A percentile compares a stretch with the other conserved stretches of the same genome.
Conservation (phyloP, 2,888 invertebrate genomes). For the Spisula subtruncata region DNA sequence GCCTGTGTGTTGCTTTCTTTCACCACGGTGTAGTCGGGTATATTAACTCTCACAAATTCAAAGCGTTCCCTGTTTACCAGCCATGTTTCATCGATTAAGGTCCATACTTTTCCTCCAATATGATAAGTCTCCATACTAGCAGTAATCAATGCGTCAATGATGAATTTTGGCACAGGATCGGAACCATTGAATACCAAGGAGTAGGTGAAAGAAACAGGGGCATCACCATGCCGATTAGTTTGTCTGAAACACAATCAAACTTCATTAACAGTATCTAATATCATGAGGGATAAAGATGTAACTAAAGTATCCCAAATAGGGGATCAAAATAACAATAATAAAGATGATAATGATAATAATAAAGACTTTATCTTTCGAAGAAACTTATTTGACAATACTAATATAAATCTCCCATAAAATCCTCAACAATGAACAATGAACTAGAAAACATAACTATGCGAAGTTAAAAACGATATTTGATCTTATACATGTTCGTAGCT, state of each 20-base stretch:
- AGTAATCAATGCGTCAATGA: slow-evolving; percentile 58
- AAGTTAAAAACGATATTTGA: too few species aligned
- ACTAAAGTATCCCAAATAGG: too few species aligned
- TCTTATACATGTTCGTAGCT: too few species aligned
- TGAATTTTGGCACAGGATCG: slow-evolving; percentile 54
- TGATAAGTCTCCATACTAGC: slow-evolving; percentile 45
- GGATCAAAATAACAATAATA: too few species aligned
- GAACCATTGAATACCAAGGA: slow-evolving; percentile 73
- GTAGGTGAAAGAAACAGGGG: slow-evolving; percentile 72
- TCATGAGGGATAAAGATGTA: too few species aligned
- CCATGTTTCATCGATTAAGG: slow-evolving; percentile 55
- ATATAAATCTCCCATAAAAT: too few species aligned
- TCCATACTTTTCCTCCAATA: slow-evolving; percentile 54
- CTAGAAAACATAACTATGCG: too few species aligned
- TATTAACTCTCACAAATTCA: slow-evolving; percentile 71
- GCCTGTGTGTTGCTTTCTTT: neutral
- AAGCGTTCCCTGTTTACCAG: slow-evolving; percentile 51
- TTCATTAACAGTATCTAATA: neutral
- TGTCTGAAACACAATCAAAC: slow-evolving; percentile 47
- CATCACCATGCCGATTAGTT: slow-evolving; percentile 54
- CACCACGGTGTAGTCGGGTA: slow-evolving; percentile 66
- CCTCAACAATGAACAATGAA: too few species aligned
- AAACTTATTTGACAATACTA: too few species aligned
- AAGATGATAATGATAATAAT: too few species aligned
- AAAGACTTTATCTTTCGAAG: too few species aligned